Percentiles rank a stretch among this genome's conserved stretches.
Conservation (phyloP, 2,113 vertebrate genomes). For the Burhinus bistriatus region DNA sequence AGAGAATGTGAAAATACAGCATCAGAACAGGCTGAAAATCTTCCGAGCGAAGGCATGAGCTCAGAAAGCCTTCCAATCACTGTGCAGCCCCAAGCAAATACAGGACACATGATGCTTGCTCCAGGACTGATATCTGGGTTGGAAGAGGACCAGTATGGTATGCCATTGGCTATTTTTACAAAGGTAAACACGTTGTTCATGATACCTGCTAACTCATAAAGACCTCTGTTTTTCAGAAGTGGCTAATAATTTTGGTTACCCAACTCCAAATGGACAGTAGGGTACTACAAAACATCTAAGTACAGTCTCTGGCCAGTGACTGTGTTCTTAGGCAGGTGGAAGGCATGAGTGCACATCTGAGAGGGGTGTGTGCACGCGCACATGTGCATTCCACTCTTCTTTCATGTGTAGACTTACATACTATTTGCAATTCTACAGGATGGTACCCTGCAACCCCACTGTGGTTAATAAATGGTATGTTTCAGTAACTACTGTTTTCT, state of each 20-base stretch:
- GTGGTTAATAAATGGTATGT: neutral
- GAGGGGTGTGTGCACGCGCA: fast-evolving
- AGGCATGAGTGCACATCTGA: fast-evolving
- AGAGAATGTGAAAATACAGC: slow-evolving; percentile 32
- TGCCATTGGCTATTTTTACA: slow-evolving; percentile 92
- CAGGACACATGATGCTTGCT: slow-evolving; percentile 67
- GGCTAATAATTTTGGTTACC: neutral
- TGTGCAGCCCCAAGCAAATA: slow-evolving; percentile 80
- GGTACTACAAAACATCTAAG: neutral
- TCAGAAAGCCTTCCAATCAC: slow-evolving; percentile 82
- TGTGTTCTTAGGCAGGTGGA: neutral
- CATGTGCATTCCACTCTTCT: neutral
- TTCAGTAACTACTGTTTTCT: neutral
- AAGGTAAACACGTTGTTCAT: slow-evolving; percentile 78
- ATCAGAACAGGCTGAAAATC: slow-evolving; percentile 46
- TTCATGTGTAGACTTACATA: neutral
- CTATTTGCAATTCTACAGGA: fast-evolving
- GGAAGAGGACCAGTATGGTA: slow-evolving; percentile 92
- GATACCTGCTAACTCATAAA: neutral
- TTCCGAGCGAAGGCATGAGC: slow-evolving; percentile 52
- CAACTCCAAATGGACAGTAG: neutral
- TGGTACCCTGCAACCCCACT: neutral
- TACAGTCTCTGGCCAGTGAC: neutral
- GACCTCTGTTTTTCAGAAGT: neutral
- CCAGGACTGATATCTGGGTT: slow-evolving; percentile 90